Evolutionary conservation across 2,888 invertebrate genomes (phyloP).

Genomic region (Hybos culiciformis): DNA sequence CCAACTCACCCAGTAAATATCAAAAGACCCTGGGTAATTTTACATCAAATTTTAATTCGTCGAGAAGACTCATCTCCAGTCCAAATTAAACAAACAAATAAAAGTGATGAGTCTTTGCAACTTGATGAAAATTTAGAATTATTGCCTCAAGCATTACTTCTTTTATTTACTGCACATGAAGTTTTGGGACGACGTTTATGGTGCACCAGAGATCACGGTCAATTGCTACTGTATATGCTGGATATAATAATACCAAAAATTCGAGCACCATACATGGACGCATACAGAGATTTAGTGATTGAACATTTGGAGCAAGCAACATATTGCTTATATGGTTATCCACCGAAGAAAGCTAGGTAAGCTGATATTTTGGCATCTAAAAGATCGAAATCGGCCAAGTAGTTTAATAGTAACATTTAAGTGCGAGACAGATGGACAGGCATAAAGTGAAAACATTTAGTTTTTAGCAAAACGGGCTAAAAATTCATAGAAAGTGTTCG

Average conservation of each 20-base stretch:
- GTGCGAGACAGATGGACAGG: too few relatives aligned
- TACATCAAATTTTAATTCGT: constrained; percentile 62
- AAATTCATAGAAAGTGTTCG: too few relatives aligned
- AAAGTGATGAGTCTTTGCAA: constrained; percentile 19
- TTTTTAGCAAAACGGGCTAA: too few relatives aligned
- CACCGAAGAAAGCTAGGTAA: constrained; percentile 52
- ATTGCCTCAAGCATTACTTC: constrained; percentile 57
- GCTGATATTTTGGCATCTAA: too few relatives aligned
- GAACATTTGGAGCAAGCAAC: constrained; percentile 68
- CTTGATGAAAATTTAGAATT: constrained; percentile 39
- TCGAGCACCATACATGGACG: constrained; percentile 48
- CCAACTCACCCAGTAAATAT: constrained; percentile 55
- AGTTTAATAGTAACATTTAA: too few relatives aligned
- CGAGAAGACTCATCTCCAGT: constrained; percentile 57
- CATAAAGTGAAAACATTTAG: too few relatives aligned
- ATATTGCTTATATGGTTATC: constrained; percentile 76
- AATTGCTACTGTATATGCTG: constrained; percentile 63
- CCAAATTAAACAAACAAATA: constrained; percentile 26
- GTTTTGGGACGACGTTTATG: constrained; percentile 65
- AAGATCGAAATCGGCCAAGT: too few relatives aligned
- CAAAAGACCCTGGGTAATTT: constrained; percentile 67
- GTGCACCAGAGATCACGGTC: constrained; percentile 66
- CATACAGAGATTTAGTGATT: constrained; percentile 51
- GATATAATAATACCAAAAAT: constrained; percentile 58
- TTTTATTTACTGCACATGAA: constrained; percentile 73